Conservation (phyloP, 2,888 invertebrate species). For the Frankliniella intonsa region DNA sequence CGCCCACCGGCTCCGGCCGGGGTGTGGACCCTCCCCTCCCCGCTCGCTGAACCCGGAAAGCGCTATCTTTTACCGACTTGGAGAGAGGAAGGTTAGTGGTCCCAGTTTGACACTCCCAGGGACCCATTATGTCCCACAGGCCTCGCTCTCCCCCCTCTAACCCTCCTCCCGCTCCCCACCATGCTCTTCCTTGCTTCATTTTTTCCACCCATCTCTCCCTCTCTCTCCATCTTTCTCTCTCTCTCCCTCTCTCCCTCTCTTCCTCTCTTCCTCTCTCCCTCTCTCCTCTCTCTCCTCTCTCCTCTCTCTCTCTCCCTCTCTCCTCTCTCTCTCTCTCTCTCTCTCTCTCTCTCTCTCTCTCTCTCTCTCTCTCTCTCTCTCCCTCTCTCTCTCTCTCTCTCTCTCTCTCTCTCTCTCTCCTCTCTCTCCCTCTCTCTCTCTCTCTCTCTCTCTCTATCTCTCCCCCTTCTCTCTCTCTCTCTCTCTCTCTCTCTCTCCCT, state of each 20-base stretch:
- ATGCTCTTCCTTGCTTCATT: background rate
- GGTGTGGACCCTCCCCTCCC: too few species aligned
- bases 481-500: constrained; percentile 27
- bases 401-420: too few species aligned
- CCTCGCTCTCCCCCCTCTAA: background rate
- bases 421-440: too few species aligned
- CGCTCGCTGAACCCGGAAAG: background rate
- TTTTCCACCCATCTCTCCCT: background rate
- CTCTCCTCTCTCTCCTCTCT: background rate
- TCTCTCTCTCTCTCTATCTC: too few species aligned
- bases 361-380: too few species aligned
- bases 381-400: too few species aligned
- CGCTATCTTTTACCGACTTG: background rate
- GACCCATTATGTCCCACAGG: background rate
- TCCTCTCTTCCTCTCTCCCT: constrained; percentile 3
- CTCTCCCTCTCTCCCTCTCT: background rate
- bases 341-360: too few species aligned
- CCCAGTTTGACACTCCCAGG: background rate
- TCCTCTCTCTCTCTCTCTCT: too few species aligned
- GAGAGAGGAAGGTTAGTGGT: background rate
- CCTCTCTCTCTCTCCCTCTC: background rate
- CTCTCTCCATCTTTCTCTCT: too few species aligned
- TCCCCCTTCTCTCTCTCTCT: constrained; percentile 21
- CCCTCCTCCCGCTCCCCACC: background rate
- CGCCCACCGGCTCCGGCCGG: too few species aligned